Base-by-base conservation (phyloP, 1,140 invertebrate genomes). In the Drosophila micromelanica region DNA sequence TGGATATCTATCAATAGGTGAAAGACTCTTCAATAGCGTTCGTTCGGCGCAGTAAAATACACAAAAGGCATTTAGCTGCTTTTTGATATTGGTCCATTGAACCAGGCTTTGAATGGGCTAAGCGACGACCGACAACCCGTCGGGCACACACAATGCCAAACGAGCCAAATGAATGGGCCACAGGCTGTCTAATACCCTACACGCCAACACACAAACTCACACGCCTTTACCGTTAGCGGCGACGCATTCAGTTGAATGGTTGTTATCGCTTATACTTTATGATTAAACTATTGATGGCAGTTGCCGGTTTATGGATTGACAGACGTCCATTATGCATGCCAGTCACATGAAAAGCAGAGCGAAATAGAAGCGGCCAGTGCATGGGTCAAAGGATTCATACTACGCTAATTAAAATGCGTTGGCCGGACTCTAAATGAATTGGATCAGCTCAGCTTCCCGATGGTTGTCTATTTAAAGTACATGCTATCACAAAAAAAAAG, bases 31-130 rank as follows among this genome's bases (percentile, higher is more conserved):
- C 62, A 82, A 82, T 78, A 62, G 78, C 51, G 64, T 51, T n/a
- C 13, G 35, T 45, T 51, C 46, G 35, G 52, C 38, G 42, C 13
- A 32, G 64, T 32, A 11, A 32, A 37, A 37, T 17, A 62, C 64
- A 86, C 75, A 86, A 86, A 86, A 78, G 81, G 82, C 82, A 86
- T 87, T 86, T 87, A 86, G 81, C 63, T 67, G 82, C 82, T 82
- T 78, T 87, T 87, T 82, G 81, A 79, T 86, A 87, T 87, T 80
- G 75, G 67, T 78, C 71, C 72, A 82, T 86, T 82, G 82, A 86
- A 55, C 68, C 62, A 65, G 61, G 60, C 60, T 69, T 76, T 87
- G 75, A 86, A 86, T 86, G 78, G 82, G 78, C 78, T 69, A 72
- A 70, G 75, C 49, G 45, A 32, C 49, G 42, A 23, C 51, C 62